Conservation (phyloP, 2,113 vertebrate species). For the Solea senegalensis region DNA sequence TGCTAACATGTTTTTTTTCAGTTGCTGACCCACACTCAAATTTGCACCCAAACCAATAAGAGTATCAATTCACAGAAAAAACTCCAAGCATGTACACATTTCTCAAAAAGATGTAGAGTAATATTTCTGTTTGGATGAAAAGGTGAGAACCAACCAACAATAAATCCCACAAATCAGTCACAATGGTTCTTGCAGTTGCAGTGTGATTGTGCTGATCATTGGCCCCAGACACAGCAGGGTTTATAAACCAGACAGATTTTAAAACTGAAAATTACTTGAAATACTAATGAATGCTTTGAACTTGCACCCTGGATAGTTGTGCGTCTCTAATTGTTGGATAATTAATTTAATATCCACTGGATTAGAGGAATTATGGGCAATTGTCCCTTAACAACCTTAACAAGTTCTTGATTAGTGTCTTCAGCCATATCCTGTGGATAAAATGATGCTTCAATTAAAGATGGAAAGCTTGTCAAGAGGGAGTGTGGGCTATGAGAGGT, state of each 20-base stretch:
- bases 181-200: too few relatives aligned
- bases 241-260: constrained; percentile 45
- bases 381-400: constrained; percentile 73
- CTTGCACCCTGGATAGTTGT: constrained; percentile 34
- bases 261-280: constrained; percentile 56
- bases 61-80: too few relatives aligned
- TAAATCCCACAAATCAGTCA: too few relatives aligned
- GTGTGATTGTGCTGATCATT: too few relatives aligned
- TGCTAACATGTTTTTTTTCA: too few relatives aligned
- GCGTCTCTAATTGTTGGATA: constrained; percentile 68
- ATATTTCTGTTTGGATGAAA: too few relatives aligned
- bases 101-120: too few relatives aligned
- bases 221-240: constrained; percentile 26
- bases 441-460: constrained; percentile 73
- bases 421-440: constrained; percentile 63
- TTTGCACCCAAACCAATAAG: too few relatives aligned
- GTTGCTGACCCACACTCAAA: too few relatives aligned
- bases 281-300: constrained; percentile 57
- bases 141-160: too few relatives aligned
- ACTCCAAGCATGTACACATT: too few relatives aligned
- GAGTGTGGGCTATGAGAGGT: constrained; percentile 10
- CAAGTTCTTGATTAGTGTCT: constrained; percentile 74
- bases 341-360: constrained; percentile 71
- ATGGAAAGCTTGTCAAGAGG: constrained; percentile 59
- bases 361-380: constrained; percentile 76